Percentiles rank a stretch among this genome's conserved stretches.
Conservation (phyloP, 2,797 vertebrate species). For the Natrix natrix region DNA sequence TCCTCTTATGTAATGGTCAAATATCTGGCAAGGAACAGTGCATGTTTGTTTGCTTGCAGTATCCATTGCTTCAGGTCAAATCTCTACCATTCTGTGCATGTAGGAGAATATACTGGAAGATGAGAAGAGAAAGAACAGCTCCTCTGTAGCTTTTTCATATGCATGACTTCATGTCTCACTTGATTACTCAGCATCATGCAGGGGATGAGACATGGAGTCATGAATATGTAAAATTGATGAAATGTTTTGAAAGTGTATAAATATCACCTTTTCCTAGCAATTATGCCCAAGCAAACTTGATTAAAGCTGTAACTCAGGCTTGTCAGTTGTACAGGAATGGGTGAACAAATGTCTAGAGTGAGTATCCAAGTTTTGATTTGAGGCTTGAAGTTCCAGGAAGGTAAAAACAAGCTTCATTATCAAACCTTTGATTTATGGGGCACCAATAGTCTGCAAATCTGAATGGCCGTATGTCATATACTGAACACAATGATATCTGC, state of each 20-base stretch:
- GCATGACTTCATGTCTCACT: background rate
- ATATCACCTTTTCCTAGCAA: background rate
- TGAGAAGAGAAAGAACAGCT: background rate
- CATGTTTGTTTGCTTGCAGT: background rate
- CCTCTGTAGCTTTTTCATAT: background rate
- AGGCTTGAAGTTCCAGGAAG: background rate
- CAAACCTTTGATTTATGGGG: background rate
- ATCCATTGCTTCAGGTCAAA: background rate
- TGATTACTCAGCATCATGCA: background rate
- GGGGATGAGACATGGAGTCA: background rate
- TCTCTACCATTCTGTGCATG: background rate
- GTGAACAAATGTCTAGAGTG: background rate
- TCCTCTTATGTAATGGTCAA: background rate
- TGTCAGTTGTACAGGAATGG: background rate
- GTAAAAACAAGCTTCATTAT: background rate
- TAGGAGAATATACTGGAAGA: background rate
- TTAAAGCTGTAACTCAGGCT: background rate
- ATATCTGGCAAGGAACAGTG: background rate
- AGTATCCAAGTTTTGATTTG: background rate
- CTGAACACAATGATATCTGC: background rate
- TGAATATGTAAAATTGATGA: background rate
- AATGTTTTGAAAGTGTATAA: background rate
- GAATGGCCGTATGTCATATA: background rate
- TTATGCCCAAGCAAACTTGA: background rate
- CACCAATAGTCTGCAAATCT: background rate